Percentiles rank a stretch among this genome's conserved stretches.
Evolutionary conservation across 2,888 invertebrate genomes (phyloP).

Genomic region (Drosophila demipolita): DNA sequence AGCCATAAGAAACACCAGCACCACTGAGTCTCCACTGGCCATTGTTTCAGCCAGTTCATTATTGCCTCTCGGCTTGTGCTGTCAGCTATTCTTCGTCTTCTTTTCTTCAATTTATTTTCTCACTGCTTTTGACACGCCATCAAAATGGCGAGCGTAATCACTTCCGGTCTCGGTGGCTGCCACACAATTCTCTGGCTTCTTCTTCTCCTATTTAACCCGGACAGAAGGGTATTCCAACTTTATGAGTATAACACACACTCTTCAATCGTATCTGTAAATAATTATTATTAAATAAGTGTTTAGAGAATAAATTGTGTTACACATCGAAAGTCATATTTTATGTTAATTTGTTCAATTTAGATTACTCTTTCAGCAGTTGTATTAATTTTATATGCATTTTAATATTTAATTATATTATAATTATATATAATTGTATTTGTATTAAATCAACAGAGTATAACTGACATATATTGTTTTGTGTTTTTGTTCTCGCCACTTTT

Average conservation of each 20-base stretch:
- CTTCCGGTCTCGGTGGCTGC: conserved; percentile 65
- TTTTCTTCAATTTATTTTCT: conserved; percentile 21
- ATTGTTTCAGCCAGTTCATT: conserved; percentile 76
- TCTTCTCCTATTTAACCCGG: conserved; percentile 1
- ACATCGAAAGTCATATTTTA: too few species aligned
- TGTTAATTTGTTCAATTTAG: not conserved
- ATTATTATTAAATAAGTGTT: not conserved
- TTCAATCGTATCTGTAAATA: not conserved
- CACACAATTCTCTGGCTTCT: conserved; percentile 37
- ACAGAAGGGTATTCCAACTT: not conserved
- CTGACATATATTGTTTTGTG: not conserved
- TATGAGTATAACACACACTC: not conserved
- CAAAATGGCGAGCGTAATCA: conserved; percentile 78
- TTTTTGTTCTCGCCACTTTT: not conserved
- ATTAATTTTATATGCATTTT: not conserved
- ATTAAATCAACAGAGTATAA: conserved; percentile 11
- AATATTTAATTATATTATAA: not conserved
- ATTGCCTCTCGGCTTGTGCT: conserved; percentile 46
- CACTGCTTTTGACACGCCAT: conserved; percentile 67
- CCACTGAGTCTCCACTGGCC: conserved; percentile 56
- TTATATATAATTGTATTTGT: not conserved
- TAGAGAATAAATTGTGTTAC: not conserved
- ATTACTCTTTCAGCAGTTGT: not conserved
- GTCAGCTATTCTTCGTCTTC: conserved; percentile 12
- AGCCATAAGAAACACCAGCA: conserved; percentile 6